Percentiles rank a stretch among this genome's conserved stretches.
Evolutionary conservation across 1,140 invertebrate species (phyloP).

Genomic region (Lerema accius): DNA sequence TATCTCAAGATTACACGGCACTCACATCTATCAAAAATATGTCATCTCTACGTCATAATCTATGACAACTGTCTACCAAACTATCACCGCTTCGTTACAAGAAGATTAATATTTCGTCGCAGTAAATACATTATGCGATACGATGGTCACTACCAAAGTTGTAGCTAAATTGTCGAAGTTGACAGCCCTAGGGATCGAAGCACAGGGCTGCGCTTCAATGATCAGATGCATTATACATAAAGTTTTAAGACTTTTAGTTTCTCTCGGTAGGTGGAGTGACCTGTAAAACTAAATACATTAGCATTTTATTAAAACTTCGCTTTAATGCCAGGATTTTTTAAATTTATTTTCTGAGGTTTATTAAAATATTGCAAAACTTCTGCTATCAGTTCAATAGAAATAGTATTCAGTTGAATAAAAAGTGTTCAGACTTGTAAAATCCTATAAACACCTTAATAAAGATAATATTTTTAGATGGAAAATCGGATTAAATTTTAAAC

Average conservation of each 20-base stretch:
- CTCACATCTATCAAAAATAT: too few species aligned
- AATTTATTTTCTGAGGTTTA: not conserved
- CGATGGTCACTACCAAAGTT: slow-evolving; percentile 64
- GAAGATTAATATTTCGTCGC: slow-evolving; percentile 77
- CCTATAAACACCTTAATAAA: too few species aligned
- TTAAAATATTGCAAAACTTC: not conserved
- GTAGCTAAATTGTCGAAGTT: slow-evolving; percentile 75
- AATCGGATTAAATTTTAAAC: too few species aligned
- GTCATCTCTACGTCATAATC: slow-evolving; percentile 47
- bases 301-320: not conserved
- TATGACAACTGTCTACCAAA: slow-evolving; percentile 53
- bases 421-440: too few species aligned
- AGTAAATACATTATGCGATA: slow-evolving; percentile 77
- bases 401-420: too few species aligned
- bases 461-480: too few species aligned
- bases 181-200: slow-evolving; percentile 55
- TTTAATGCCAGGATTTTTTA: too few species aligned
- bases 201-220: slow-evolving; percentile 44
- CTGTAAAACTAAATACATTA: not conserved
- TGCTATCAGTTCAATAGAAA: not conserved
- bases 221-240: slow-evolving; percentile 16
- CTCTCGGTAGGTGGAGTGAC: not conserved
- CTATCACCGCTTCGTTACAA: slow-evolving; percentile 71
- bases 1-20: too few species aligned
- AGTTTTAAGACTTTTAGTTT: slow-evolving; percentile 12